These are phyloP conservation scores for Apodemus agrarius DNA, from an alignment of 2,797 vertebrate species.

Conservation along the genomic window DNA sequence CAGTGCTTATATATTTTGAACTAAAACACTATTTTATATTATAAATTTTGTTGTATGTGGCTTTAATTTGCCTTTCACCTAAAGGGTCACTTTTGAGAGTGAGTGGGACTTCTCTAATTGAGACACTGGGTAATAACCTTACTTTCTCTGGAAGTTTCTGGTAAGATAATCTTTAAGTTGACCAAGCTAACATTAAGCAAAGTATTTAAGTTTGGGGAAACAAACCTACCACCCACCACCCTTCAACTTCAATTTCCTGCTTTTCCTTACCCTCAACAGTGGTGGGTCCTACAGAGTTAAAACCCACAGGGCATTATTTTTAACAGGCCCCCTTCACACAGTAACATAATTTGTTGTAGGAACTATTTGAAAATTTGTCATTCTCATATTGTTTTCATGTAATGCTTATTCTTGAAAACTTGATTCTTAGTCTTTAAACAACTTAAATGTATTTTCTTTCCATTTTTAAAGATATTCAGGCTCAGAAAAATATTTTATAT, in stretches of 20 bases:
- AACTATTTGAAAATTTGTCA: not conserved
- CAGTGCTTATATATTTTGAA: not conserved
- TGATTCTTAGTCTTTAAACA: not conserved
- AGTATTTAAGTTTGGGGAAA: conserved; percentile 9
- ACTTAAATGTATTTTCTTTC: not conserved
- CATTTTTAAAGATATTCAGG: conserved; percentile 7
- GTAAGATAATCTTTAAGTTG: not conserved
- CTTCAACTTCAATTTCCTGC: not conserved
- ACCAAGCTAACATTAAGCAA: not conserved
- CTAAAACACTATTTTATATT: not conserved
- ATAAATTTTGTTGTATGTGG: not conserved
- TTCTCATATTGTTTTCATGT: not conserved
- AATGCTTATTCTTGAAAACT: not conserved
- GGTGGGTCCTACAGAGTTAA: not conserved
- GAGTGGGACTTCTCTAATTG: not conserved
- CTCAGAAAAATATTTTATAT: conserved; percentile 10
- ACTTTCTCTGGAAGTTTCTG: not conserved
- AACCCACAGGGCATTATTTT: not conserved
- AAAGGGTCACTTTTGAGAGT: not conserved
- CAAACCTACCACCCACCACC: not conserved
- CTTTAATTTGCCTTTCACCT: not conserved
- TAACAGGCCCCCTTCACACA: not conserved
- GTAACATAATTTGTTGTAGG: not conserved
- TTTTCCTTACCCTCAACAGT: not conserved
- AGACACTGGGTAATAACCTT: not conserved